A percentile compares a stretch with the other conserved stretches of the same genome.
Conservation (phyloP, 1,140 invertebrate species). For the Arion vulgaris region DNA sequence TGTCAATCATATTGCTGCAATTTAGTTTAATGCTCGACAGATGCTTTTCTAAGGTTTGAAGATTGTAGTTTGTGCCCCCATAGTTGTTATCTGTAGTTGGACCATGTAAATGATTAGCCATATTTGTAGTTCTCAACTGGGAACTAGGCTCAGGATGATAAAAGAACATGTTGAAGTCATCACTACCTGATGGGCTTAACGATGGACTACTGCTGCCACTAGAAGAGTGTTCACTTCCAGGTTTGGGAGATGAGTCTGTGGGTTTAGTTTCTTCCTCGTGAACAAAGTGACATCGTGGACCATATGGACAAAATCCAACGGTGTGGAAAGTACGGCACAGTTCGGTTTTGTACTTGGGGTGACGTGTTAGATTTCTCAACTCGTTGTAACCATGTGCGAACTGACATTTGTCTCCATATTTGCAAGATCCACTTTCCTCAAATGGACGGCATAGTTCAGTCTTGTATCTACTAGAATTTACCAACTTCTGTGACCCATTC, state of each 20-base stretch:
- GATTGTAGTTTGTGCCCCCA: conserved; percentile 2
- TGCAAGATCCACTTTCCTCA: conserved; percentile 95
- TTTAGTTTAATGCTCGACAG: not conserved
- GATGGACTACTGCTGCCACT: conserved; percentile 38
- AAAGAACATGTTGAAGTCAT: conserved; percentile 8
- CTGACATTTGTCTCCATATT: conserved; percentile 99
- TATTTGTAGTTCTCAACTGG: not conserved
- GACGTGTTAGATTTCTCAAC: conserved; percentile 90
- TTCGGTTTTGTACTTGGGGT: conserved; percentile 99
- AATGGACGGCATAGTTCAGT: conserved; percentile 97
- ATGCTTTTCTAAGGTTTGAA: conserved; percentile 3
- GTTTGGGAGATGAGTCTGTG: not conserved
- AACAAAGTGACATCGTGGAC: conserved; percentile 97
- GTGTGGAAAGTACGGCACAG: conserved; percentile 91
- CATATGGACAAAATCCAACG: conserved; percentile 97
- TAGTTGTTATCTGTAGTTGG: not conserved
- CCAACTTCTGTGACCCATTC: conserved; percentile 46
- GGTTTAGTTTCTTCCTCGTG: conserved; percentile 87
- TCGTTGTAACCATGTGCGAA: conserved; percentile 97
- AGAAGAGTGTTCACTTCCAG: conserved; percentile 18
- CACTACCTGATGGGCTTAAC: conserved; percentile 22
- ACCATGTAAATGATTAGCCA: not conserved
- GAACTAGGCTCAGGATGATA: not conserved
- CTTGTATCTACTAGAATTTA: conserved; percentile 90
- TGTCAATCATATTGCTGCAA: not conserved